A percentile compares a stretch with the other conserved stretches of the same genome.
These are phyloP conservation scores for Drosophila hydei DNA, from an alignment of 1,140 invertebrate genomes.

Conservation along the genomic window DNA sequence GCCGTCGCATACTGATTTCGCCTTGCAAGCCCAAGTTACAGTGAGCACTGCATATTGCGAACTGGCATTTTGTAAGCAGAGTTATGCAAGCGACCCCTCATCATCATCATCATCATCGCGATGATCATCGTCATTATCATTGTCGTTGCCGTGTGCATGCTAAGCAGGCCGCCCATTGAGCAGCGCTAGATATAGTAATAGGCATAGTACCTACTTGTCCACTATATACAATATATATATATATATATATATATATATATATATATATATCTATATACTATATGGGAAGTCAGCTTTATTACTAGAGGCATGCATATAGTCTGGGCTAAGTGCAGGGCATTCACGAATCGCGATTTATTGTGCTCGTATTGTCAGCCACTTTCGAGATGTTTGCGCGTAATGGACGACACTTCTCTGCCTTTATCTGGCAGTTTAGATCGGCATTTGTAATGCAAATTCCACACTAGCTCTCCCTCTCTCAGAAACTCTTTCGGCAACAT, in stretches of 20 bases:
- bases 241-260: neutral
- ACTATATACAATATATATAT: neutral
- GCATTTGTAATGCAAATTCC: constrained; percentile 73
- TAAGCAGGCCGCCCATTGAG: constrained; percentile 37
- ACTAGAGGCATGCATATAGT: neutral
- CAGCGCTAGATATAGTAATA: constrained; percentile 7
- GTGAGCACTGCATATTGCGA: constrained; percentile 5
- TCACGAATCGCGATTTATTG: constrained; percentile 28
- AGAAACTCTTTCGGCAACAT: constrained; percentile 47
- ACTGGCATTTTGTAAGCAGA: constrained; percentile 33
- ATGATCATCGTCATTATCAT: too few species aligned
- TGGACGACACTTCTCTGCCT: constrained; percentile 43
- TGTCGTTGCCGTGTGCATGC: constrained; percentile 36
- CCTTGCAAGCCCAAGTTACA: constrained; percentile 6
- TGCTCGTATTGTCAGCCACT: constrained; percentile 25
- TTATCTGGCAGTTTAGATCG: constrained; percentile 66
- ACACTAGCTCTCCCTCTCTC: constrained; percentile 16
- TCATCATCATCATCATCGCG: neutral
- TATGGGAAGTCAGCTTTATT: neutral
- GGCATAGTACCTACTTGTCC: neutral
- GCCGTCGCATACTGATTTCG: constrained; percentile 68
- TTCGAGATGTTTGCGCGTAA: constrained; percentile 16
- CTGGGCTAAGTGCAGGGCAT: constrained; percentile 13
- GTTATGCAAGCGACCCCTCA: constrained; percentile 59
- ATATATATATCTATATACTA: neutral